Percentiles rank a stretch among this genome's conserved stretches.
Conservation (phyloP, 2,113 vertebrate species). For the Oreotragus oreotragus region DNA sequence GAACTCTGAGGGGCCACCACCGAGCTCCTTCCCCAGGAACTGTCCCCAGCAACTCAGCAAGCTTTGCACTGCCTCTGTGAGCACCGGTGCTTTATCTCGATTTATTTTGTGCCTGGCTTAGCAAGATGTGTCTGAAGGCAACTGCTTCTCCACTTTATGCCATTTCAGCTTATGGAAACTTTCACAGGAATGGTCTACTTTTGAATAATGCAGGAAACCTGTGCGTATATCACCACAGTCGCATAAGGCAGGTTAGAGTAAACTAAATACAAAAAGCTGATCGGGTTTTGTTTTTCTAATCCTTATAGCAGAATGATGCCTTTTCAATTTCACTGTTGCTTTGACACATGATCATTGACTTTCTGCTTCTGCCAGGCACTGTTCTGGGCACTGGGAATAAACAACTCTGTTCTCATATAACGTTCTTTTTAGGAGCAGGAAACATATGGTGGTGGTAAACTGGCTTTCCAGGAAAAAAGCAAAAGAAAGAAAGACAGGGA, state of each 20-base stretch:
- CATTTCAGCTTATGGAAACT: neutral
- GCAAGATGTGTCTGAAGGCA: neutral
- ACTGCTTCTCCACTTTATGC: neutral
- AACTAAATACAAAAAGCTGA: conserved; percentile 22
- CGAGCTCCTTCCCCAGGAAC: neutral
- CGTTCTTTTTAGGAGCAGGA: neutral
- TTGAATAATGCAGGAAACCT: no score
- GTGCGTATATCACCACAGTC: neutral
- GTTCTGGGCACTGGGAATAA: neutral
- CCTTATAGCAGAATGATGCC: neutral
- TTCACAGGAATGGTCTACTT: neutral
- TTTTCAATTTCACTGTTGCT: neutral
- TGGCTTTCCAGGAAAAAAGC: neutral
- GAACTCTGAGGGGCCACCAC: fast-evolving
- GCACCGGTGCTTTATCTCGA: neutral
- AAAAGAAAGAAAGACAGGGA: neutral
- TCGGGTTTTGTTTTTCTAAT: neutral
- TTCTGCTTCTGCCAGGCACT: neutral
- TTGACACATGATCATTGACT: neutral
- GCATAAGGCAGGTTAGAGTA: neutral
- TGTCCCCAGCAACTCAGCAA: neutral
- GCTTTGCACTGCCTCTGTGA: neutral
- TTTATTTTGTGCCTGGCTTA: neutral
- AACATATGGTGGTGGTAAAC: neutral
- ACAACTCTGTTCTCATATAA: neutral